Percentiles rank a stretch among this genome's conserved stretches.
Evolutionary conservation across 37 sponge, comb jelly and placozoan genomes (phyloP).

Genomic region (Axinella damicornis): DNA sequence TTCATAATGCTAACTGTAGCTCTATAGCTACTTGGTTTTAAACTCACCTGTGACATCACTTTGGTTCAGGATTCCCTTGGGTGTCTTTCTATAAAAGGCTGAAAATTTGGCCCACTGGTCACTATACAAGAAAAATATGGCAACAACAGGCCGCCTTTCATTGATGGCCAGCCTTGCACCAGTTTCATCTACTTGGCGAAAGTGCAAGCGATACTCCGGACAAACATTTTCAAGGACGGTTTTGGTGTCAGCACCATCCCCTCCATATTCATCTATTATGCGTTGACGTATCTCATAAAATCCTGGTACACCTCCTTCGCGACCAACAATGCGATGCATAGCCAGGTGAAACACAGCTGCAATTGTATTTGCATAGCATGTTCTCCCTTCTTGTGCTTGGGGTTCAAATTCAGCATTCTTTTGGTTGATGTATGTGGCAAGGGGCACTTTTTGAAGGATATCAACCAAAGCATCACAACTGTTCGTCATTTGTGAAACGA

Average conservation of each 20-base stretch:
- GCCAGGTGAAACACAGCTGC: slow-evolving; percentile 65
- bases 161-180: slow-evolving; percentile 52
- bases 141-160: slow-evolving; percentile 40
- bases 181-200: slow-evolving; percentile 34
- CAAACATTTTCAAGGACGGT: slow-evolving; percentile 45
- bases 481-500: slow-evolving; percentile 14
- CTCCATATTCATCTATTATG: slow-evolving; percentile 40
- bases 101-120: slow-evolving; percentile 31
- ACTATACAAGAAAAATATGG: slow-evolving; percentile 18
- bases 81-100: slow-evolving; percentile 23
- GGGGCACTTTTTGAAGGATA: slow-evolving; percentile 28
- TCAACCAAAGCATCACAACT: slow-evolving; percentile 22
- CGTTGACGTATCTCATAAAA: slow-evolving; percentile 46
- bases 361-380: slow-evolving; percentile 68
- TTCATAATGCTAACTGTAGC: too few species aligned
- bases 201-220: slow-evolving; percentile 60
- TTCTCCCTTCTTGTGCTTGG: slow-evolving; percentile 10
- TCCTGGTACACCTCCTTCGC: slow-evolving; percentile 46
- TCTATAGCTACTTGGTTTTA: background rate
- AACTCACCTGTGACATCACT: slow-evolving; percentile 23
- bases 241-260: slow-evolving; percentile 38
- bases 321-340: slow-evolving; percentile 64
- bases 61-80: slow-evolving; percentile 14
- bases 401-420: slow-evolving; percentile 39
- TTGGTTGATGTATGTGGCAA: slow-evolving; percentile 47